Evolutionary conservation across 2,888 invertebrate species (phyloP).

Genomic region (Protodeltote pygarga): DNA sequence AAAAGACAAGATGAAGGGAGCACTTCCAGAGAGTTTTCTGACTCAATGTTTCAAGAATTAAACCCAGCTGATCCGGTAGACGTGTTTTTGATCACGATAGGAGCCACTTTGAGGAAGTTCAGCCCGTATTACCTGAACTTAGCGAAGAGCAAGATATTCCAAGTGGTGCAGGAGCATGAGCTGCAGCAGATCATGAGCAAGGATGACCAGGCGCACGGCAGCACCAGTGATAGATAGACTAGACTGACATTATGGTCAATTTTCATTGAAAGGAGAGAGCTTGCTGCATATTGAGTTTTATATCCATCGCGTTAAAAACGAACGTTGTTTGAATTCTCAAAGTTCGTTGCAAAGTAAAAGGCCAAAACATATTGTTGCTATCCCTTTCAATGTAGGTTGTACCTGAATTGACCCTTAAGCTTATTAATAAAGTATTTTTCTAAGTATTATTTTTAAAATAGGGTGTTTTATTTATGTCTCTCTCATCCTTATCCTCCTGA

Average conservation of each 20-base stretch:
- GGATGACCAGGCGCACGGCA: slow-evolving; percentile 51
- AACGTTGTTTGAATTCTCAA: no score
- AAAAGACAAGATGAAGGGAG: slow-evolving; percentile 46
- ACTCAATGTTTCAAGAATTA: slow-evolving; percentile 57
- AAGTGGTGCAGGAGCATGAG: slow-evolving; percentile 81
- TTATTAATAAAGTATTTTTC: no score
- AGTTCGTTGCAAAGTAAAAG: no score
- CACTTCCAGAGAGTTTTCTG: slow-evolving; percentile 34
- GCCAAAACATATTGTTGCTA: no score
- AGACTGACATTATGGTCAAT: neutral
- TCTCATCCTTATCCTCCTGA: no score
- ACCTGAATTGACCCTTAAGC: no score
- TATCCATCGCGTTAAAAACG: no score
- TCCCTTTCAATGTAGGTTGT: no score
- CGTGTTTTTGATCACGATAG: slow-evolving; percentile 75
- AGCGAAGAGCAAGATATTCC: slow-evolving; percentile 80
- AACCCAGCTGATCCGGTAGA: slow-evolving; percentile 71
- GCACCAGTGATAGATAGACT: slow-evolving; percentile 54
- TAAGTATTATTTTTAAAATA: no score
- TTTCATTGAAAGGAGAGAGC: no score
- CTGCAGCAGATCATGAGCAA: slow-evolving; percentile 73
- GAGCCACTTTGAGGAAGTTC: slow-evolving; percentile 72
- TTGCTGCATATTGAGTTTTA: no score
- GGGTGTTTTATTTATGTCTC: no score
- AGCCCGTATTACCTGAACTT: slow-evolving; percentile 77